Evolutionary conservation across 2,888 invertebrate species (phyloP), one percentile per base, ranked within the genome.

Genomic region (Dusona sp.): DNA sequence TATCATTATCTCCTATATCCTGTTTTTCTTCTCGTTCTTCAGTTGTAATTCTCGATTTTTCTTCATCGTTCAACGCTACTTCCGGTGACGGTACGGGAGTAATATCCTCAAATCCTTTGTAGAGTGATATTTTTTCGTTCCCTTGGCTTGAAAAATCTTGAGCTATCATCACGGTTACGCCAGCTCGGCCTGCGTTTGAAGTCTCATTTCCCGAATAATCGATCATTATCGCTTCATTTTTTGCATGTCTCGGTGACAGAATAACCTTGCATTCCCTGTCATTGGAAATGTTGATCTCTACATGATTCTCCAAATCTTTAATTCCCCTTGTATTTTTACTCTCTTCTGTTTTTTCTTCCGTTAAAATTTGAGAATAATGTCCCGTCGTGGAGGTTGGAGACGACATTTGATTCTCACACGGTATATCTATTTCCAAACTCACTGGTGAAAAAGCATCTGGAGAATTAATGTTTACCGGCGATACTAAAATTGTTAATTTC

Each of bases 381-480:
- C 42, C 38, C n/a, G 86, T 83, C 4, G 65, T 83, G 29, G 77
- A 79, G 0, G 79, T 79, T 0, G 86, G 45, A 19, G 61, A 61
- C 4, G 73, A 79, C 8, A 64, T 48, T 38, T 51, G 48, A 19
- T 72, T 51, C 16, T 79, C 67, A 13, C 11, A 29, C 6, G 75
- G 13, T 4, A 72, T 7, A 19, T 79, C 79, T 6, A 83, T 33
- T 29, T 83, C 80, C 16, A 78, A 29, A 19, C 42, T 80, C n/a
- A 86, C 29, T 3, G 83, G 73, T 68, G 65, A 6, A 36, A 68
- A 80, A 3, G n/a, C n/a, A 3, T 80, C 78, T 3, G 67, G 13
- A 16, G 77, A 73, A 3, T 36, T 16, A 1, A 38, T 1, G n/a
- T 80, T 51, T 13, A 36, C 16, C 8, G 77, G 77, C n/a, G 78